These are phyloP conservation scores for Muntiacus reevesi DNA, from an alignment of 2,113 vertebrate species.

Conservation along the genomic window DNA sequence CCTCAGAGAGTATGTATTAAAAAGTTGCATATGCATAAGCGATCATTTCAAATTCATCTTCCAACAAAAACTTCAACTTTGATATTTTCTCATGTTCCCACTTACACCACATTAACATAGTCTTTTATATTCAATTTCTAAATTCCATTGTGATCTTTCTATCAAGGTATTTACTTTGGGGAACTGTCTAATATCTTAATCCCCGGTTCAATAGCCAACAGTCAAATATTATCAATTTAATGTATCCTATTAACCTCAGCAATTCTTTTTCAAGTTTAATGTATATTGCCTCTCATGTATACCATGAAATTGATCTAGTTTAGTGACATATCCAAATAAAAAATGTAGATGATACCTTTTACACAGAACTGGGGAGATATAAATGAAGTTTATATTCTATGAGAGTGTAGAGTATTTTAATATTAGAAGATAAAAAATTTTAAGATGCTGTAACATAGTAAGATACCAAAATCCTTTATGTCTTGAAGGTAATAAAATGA, in stretches of 20 bases:
- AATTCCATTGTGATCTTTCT: slow-evolving; percentile 63
- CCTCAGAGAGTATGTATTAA: slow-evolving; percentile 70
- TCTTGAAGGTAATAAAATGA: neutral
- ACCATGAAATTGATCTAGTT: neutral
- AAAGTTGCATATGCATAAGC: slow-evolving; percentile 76
- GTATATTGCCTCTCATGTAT: neutral
- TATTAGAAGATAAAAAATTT: neutral
- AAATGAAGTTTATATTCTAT: neutral
- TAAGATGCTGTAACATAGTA: neutral
- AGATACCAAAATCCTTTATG: neutral
- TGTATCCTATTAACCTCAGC: slow-evolving; percentile 1
- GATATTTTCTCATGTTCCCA: slow-evolving; percentile 70
- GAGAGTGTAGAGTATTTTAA: neutral
- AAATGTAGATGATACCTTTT: neutral
- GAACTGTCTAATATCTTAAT: slow-evolving; percentile 57
- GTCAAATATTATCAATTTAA: slow-evolving; percentile 38
- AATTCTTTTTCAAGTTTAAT: slow-evolving; percentile 29
- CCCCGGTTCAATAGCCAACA: slow-evolving; percentile 10
- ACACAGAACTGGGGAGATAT: neutral
- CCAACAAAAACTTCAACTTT: slow-evolving; percentile 72
- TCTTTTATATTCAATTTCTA: slow-evolving; percentile 70
- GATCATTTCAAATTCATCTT: slow-evolving; percentile 74
- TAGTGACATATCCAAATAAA: neutral
- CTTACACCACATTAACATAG: slow-evolving; percentile 64
- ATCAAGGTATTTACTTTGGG: slow-evolving; percentile 64